Evolutionary conservation across 2,888 invertebrate genomes (phyloP), one percentile per base, ranked within the genome.

Genomic region (Sericinus montela): DNA sequence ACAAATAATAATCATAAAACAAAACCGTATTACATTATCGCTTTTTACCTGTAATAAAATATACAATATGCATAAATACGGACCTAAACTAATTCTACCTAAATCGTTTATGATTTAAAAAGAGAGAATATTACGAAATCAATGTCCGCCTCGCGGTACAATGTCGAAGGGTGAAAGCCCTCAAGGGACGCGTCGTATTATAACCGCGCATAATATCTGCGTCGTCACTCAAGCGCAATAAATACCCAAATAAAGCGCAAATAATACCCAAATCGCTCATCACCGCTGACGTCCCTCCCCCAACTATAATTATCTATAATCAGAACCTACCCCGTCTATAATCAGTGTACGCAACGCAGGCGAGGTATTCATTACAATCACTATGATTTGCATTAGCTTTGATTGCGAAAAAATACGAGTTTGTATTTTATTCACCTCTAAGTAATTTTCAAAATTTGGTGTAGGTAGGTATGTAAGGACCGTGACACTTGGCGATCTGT

Each of bases 191-290:
- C 70, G 57, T 56, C 59, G 68, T 70, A 63, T 72, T 75, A 75
- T 73, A 75, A 73, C 75, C 71, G 67, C 68, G 69, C 80, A 79
- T 75, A 78, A 87, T 87, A 89, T 88, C 87, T 84, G 88, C 89
- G 83, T 70, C 80, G 84, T 87, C 89, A 89, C 84, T 84, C 81
- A 70, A 83, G 88, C 86, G 90, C 86, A 90, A 89, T 90, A 91
- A 91, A 91, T 90, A 90, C 89, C 89, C 81, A 90, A 91, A 90
- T 90, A 91, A 91, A 91, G 91, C 91, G 91, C 90, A 90, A 91
- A 91, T 91, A 90, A 91, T 91, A 89, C 91, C 91, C 90, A 91
- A 91, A 90, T 90, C 89, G 89, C 84, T 85, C 85, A 85, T 86
- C 85, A 86, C 69, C 67, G 66, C 66, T 44, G 54, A 71, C 73